Evolutionary conservation across 2,113 vertebrate species (phyloP).

Genomic region (Morone chrysops): DNA sequence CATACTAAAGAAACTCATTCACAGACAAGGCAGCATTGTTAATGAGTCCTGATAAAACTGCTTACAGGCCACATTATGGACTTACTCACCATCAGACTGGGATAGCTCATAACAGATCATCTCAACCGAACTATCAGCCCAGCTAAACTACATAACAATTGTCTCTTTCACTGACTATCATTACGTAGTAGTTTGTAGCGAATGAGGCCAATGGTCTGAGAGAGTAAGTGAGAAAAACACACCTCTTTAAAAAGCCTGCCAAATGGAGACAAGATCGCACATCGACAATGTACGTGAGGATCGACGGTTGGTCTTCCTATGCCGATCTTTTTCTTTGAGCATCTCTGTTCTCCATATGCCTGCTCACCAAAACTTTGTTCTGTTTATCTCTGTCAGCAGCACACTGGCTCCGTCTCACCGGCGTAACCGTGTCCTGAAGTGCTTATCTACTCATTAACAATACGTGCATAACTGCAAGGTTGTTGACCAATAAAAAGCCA

Average conservation of each 20-base stretch:
- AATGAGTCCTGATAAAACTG: constrained; percentile 1
- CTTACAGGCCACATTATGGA: constrained; percentile 10
- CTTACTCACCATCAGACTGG: constrained; percentile 9
- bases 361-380: too few species aligned
- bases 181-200: background rate
- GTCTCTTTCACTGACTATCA: background rate
- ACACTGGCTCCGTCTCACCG: too few species aligned
- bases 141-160: constrained; percentile 4
- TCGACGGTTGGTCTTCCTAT: too few species aligned
- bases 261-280: too few species aligned
- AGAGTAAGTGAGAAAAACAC: background rate
- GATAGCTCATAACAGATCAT: constrained; percentile 22
- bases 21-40: constrained; percentile 16
- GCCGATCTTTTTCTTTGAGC: too few species aligned
- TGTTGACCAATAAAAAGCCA: too few species aligned
- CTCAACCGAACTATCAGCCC: background rate
- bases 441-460: too few species aligned
- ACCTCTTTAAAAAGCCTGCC: background rate
- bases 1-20: background rate
- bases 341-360: too few species aligned
- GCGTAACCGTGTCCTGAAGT: too few species aligned
- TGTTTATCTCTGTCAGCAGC: too few species aligned
- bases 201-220: background rate
- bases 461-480: too few species aligned
- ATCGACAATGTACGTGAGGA: too few species aligned